phyloP scores from a whole-genome alignment of 1,140 invertebrate genomes.

The Tachypleus tridentatus region DNA sequence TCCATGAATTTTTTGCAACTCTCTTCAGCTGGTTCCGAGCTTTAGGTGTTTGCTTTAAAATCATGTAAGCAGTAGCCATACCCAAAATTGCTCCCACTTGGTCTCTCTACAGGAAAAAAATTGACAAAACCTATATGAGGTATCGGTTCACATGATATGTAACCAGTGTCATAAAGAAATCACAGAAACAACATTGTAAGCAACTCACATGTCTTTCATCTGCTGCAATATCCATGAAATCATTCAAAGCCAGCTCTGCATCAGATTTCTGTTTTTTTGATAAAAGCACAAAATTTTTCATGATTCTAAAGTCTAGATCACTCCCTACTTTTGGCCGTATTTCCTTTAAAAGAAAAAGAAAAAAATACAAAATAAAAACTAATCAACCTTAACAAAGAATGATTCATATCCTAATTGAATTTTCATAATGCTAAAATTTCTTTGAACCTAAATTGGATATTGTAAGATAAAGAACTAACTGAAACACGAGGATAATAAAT shows the following conservation, averaged over 20 bases:
- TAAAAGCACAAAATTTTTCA: constrained; percentile 70
- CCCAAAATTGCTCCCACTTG: constrained; percentile 82
- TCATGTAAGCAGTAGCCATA: constrained; percentile 65
- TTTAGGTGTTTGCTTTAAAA: constrained; percentile 74
- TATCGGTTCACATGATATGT: neutral
- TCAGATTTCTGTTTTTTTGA: constrained; percentile 72
- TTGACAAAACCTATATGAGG: constrained; percentile 2
- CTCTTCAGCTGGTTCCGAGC: constrained; percentile 87
- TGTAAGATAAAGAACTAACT: too few species aligned
- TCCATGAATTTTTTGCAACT: constrained; percentile 76
- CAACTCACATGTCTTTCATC: constrained; percentile 40
- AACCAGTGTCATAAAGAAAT: constrained; percentile 1
- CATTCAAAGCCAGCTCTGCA: constrained; percentile 62
- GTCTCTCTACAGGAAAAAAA: constrained; percentile 35
- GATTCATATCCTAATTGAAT: too few species aligned
- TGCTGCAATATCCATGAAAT: constrained; percentile 60
- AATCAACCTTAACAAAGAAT: too few species aligned
- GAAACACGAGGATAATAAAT: too few species aligned
- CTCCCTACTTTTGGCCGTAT: constrained; percentile 56
- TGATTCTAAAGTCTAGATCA: constrained; percentile 43
- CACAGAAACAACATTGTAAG: neutral
- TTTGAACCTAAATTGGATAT: too few species aligned
- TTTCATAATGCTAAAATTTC: too few species aligned
- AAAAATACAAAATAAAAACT: too few species aligned
- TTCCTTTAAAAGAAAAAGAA: constrained; percentile 41